phyloP scores from a whole-genome alignment of 2,888 invertebrate genomes.

The Eurytoma adleriae region DNA sequence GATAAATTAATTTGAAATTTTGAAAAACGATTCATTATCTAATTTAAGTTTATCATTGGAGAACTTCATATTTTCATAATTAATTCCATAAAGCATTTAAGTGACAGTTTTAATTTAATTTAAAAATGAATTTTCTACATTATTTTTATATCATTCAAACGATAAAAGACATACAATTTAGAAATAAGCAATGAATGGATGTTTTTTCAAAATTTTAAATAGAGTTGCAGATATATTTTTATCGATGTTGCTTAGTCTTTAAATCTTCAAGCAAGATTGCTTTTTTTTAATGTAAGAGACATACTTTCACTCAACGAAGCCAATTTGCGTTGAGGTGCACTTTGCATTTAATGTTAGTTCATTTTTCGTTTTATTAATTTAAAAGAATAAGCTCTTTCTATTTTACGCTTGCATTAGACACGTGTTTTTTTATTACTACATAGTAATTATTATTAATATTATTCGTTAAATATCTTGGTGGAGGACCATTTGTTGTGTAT shows the following conservation, averaged over 20 bases:
- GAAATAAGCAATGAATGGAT: conserved; percentile 23
- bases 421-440: conserved; percentile 42
- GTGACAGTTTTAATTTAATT: conserved; percentile 29
- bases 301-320: conserved; percentile 28
- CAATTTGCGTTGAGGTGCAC: conserved; percentile 37
- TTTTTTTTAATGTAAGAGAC: conserved; percentile 47
- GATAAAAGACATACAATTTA: conserved; percentile 4
- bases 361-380: conserved; percentile 46
- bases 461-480: conserved; percentile 62
- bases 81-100: conserved; percentile 7
- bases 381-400: conserved; percentile 45
- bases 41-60: conserved; percentile 28
- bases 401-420: conserved; percentile 46
- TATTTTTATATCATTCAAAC: conserved; percentile 25
- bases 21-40: conserved; percentile 45
- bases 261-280: conserved; percentile 61
- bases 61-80: not conserved
- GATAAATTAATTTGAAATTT: conserved; percentile 51
- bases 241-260: conserved; percentile 71
- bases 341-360: conserved; percentile 53
- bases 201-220: conserved; percentile 51
- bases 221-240: conserved; percentile 62
- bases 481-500: conserved; percentile 63
- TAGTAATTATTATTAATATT: conserved; percentile 45
- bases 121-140: not conserved